A percentile compares a stretch with the other conserved stretches of the same genome.
phyloP scores from a whole-genome alignment of 2,113 vertebrate species.

The Sarotherodon lohbergeri region DNA sequence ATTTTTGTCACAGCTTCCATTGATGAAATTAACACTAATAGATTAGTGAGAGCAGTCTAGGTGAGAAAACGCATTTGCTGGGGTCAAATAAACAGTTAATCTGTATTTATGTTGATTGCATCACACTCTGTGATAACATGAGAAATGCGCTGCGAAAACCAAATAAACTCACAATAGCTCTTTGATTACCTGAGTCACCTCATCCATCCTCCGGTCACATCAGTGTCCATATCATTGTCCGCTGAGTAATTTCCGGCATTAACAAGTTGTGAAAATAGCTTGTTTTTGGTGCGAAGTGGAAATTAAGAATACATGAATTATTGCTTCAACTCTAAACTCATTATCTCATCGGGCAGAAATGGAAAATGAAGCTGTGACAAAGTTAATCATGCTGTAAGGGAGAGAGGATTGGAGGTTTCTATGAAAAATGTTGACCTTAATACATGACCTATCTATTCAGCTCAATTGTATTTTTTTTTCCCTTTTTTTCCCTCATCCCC shows the following conservation, averaged over 20 bases:
- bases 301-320: slow-evolving; percentile 35
- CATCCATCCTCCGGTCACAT: slow-evolving; percentile 9
- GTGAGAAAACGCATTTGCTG: background rate
- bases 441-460: slow-evolving; percentile 49
- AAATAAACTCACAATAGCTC: background rate
- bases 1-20: background rate
- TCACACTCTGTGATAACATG: background rate
- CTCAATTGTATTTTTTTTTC: slow-evolving; percentile 31
- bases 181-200: background rate
- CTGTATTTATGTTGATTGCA: background rate
- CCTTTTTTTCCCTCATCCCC: slow-evolving; percentile 28
- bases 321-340: slow-evolving; percentile 44
- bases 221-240: background rate
- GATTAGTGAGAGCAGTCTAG: background rate
- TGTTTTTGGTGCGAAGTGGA: background rate
- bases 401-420: slow-evolving; percentile 24
- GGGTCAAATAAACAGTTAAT: background rate
- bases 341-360: slow-evolving; percentile 50
- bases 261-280: background rate
- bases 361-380: slow-evolving; percentile 55
- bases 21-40: background rate
- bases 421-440: slow-evolving; percentile 62
- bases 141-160: background rate
- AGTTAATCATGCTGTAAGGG: slow-evolving; percentile 43
- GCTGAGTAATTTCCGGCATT: background rate